These are phyloP conservation scores for Metacarcinus magister DNA, from an alignment of 2,888 invertebrate genomes.

Conservation along the genomic window DNA sequence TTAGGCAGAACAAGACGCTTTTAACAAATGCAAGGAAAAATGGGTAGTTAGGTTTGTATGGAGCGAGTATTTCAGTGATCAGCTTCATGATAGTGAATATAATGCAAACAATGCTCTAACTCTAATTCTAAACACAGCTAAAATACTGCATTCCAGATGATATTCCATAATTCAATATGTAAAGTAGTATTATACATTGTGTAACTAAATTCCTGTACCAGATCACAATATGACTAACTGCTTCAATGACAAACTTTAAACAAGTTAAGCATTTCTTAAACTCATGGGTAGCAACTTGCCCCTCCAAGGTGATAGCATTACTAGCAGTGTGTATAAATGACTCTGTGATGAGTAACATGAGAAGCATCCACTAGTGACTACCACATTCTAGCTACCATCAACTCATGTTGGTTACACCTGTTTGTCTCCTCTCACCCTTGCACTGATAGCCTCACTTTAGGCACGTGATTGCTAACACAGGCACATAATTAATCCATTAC, in stretches of 20 bases:
- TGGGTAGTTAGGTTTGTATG: too few species aligned
- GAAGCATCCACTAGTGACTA: background rate
- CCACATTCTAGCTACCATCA: background rate
- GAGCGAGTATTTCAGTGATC: too few species aligned
- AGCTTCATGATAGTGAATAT: background rate
- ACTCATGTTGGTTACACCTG: background rate
- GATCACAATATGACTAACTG: too few species aligned
- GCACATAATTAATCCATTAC: background rate
- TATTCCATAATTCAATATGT: background rate
- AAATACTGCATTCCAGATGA: background rate
- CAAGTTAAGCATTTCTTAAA: background rate
- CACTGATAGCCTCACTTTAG: background rate
- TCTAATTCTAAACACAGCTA: background rate
- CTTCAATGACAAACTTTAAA: background rate
- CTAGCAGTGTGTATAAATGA: conserved; percentile 21
- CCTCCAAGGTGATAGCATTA: background rate
- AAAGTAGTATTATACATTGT: too few species aligned
- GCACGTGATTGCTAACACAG: background rate
- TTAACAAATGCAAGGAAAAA: too few species aligned
- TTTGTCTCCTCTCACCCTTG: background rate
- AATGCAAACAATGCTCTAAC: background rate
- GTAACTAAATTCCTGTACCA: too few species aligned
- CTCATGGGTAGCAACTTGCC: background rate
- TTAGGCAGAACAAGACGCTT: too few species aligned
- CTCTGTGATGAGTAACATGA: background rate